phyloP scores from a whole-genome alignment of 2,888 invertebrate genomes.

The Ophraella communa region DNA sequence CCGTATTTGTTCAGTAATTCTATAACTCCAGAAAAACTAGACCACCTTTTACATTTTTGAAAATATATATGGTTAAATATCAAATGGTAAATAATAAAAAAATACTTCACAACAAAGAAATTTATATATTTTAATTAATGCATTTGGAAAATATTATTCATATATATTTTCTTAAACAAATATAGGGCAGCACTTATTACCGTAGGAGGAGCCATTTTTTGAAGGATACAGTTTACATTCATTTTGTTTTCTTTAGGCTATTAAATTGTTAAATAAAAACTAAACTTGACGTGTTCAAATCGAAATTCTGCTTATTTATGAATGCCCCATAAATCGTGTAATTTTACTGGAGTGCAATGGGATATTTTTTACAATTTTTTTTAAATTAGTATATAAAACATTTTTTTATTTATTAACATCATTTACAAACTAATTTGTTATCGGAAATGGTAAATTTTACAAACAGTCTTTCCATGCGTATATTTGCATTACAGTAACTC shows the following conservation, averaged over 20 bases:
- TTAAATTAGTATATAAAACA: constrained; percentile 60
- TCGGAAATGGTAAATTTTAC: constrained; percentile 57
- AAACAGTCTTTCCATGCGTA: constrained; percentile 51
- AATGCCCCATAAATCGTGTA: constrained; percentile 10
- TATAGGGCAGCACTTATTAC: no score
- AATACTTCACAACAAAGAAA: no score
- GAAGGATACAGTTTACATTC: no score
- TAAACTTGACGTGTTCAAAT: neutral
- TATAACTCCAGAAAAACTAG: constrained; percentile 39
- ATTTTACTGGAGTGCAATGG: constrained; percentile 30
- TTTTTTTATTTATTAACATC: constrained; percentile 62
- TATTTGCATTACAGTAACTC: constrained; percentile 16
- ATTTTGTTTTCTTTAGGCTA: no score
- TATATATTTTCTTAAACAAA: no score
- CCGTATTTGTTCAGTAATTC: constrained; percentile 57
- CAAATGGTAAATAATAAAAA: no score
- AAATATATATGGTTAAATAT: no score
- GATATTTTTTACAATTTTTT: constrained; percentile 57
- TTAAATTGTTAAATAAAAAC: neutral
- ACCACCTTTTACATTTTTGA: no score
- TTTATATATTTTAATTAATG: no score
- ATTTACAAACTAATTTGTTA: constrained; percentile 59
- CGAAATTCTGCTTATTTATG: neutral
- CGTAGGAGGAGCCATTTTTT: no score
- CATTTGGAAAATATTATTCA: no score